Conservation (phyloP, 2,888 invertebrate genomes). For the Pristionchus fissidentatus region DNA sequence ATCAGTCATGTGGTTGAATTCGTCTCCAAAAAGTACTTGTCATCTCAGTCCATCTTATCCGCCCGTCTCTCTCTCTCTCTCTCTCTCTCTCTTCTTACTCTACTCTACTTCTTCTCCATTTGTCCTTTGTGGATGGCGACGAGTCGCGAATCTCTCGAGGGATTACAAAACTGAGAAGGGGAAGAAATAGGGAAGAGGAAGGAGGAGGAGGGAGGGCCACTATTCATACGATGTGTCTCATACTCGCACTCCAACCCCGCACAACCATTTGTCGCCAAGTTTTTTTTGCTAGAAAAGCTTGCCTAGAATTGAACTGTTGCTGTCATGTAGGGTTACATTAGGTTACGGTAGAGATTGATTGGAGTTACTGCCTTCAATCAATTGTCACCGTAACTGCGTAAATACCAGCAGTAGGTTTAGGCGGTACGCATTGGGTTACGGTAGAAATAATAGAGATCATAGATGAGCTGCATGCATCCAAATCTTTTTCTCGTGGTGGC, state of each 20-base stretch:
- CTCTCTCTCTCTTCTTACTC: conserved; percentile 26
- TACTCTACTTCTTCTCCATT: conserved; percentile 26
- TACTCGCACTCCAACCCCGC: background rate
- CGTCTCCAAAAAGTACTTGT: too few species aligned
- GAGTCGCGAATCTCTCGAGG: conserved; percentile 41
- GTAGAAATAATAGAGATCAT: too few species aligned
- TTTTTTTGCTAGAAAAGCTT: too few species aligned
- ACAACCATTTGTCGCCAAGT: background rate
- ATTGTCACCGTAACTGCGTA: too few species aligned
- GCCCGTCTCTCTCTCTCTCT: background rate
- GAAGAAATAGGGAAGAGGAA: background rate
- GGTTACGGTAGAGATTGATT: too few species aligned
- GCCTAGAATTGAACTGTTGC: too few species aligned
- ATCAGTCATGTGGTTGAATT: background rate
- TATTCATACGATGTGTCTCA: conserved; percentile 42
- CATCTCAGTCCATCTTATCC: background rate
- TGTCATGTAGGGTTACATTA: too few species aligned
- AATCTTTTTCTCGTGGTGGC: too few species aligned
- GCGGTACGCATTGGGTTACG: too few species aligned
- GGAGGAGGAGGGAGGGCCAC: conserved; percentile 39
- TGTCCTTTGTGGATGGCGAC: conserved; percentile 19
- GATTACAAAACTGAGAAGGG: conserved; percentile 39
- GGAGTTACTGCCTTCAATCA: too few species aligned
- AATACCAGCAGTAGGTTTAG: too few species aligned
- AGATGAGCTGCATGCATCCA: too few species aligned